phyloP scores from a whole-genome alignment of 2,113 vertebrate species.

The Solea senegalensis region DNA sequence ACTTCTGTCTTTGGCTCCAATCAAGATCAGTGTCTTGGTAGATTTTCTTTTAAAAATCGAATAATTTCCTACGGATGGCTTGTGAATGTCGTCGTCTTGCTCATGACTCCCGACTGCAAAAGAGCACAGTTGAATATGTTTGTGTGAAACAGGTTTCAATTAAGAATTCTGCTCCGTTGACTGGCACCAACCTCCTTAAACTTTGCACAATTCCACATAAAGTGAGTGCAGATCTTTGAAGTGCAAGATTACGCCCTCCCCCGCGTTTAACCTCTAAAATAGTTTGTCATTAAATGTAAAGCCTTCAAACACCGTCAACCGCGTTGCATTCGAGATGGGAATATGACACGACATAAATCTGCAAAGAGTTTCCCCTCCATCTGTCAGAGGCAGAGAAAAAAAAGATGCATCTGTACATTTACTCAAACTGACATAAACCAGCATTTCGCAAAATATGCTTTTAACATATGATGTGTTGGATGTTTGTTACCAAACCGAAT shows the following conservation, averaged over 20 bases:
- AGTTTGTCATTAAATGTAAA: neutral
- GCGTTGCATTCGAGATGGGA: neutral
- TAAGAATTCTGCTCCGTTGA: slow-evolving; percentile 1
- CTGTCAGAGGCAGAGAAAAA: slow-evolving; percentile 4
- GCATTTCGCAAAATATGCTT: slow-evolving; percentile 42
- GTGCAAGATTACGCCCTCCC: neutral
- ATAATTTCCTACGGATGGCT: no score
- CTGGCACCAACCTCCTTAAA: slow-evolving; percentile 10
- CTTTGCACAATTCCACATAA: slow-evolving; percentile 7
- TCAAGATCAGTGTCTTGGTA: no score
- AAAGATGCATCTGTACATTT: neutral
- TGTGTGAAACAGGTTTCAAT: neutral
- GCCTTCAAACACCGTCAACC: neutral
- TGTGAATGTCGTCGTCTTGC: no score
- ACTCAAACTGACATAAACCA: slow-evolving; percentile 37
- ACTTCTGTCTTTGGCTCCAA: no score
- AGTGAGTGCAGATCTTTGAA: slow-evolving; percentile 1
- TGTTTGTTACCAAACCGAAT: slow-evolving; percentile 40
- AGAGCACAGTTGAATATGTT: slow-evolving; percentile 13
- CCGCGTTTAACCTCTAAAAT: slow-evolving; percentile 1
- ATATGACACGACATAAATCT: neutral
- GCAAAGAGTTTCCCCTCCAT: neutral
- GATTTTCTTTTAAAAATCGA: no score
- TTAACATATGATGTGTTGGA: slow-evolving; percentile 35
- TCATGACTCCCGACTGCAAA: slow-evolving; percentile 4